A percentile compares a stretch with the other conserved stretches of the same genome.
Conservation (phyloP, 1,140 invertebrate species). For the Camponotus pennsylvanicus region DNA sequence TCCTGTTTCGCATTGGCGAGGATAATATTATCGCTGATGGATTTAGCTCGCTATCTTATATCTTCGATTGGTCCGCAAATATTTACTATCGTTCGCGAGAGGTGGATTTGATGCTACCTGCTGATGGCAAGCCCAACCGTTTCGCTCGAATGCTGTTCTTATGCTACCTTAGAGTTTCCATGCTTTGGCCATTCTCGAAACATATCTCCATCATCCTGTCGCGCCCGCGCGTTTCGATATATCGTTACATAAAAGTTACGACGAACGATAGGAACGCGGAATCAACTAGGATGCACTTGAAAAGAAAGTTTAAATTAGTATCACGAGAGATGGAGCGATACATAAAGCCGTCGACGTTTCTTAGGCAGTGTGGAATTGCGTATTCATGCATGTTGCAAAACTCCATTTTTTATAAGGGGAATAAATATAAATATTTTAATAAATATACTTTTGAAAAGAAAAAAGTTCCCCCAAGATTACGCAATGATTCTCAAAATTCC, state of each 20-base stretch:
- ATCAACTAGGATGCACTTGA: constrained; percentile 16
- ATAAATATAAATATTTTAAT: not conserved
- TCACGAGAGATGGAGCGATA: constrained; percentile 26
- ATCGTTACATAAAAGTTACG: constrained; percentile 61
- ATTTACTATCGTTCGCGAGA: constrained; percentile 58
- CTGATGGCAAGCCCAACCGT: constrained; percentile 37
- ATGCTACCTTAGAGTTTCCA: constrained; percentile 14
- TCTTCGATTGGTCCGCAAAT: constrained; percentile 57
- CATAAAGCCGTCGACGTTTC: constrained; percentile 15
- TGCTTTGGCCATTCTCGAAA: not conserved
- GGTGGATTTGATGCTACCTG: constrained; percentile 42
- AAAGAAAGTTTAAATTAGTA: constrained; percentile 64
- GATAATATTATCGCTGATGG: constrained; percentile 60
- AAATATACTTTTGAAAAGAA: not conserved
- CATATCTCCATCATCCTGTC: not conserved
- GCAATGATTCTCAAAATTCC: too few species aligned
- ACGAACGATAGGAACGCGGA: not conserved
- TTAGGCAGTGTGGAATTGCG: not conserved
- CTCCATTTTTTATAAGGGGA: not conserved
- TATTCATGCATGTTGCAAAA: not conserved
- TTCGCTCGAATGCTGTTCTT: constrained; percentile 23
- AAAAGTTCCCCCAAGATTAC: not conserved
- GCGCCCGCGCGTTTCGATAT: constrained; percentile 4
- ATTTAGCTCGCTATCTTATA: constrained; percentile 44
- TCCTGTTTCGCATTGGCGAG: constrained; percentile 33